Evolutionary conservation across 2,888 invertebrate genomes (phyloP), one percentile per base, ranked within the genome.

Genomic region (Morinoia aosen): DNA sequence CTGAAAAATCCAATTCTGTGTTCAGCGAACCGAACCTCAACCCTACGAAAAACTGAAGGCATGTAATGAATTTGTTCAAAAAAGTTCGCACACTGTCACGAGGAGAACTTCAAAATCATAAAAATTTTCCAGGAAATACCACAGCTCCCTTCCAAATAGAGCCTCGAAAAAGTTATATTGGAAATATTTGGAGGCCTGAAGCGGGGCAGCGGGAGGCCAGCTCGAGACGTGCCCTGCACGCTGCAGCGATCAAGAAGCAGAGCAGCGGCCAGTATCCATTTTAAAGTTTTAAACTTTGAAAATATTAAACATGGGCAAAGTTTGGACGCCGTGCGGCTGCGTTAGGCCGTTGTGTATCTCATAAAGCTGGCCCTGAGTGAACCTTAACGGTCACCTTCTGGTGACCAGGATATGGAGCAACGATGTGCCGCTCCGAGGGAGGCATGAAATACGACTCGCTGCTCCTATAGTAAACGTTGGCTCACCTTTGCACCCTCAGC

Each of bases 261-360:
- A 76, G 76, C 76, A 76, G 76, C 76, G 33, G 76, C 76, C 33
- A 33, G 90, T 10, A 39, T 90, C 90, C 90, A 12, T 90, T 90
- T 40, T 48, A 40, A 90, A 39, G 40, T 40, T 48, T 90, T 48
- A 90, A 90, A 90, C 90, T 90, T 90, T 48, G 90, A 90, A 90
- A 90, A 90, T 90, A 40, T 48, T 48, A 90, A 90, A 90, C 90
- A 90, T 90, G 90, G 90, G 40, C 14, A 33, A 90, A 90, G 90
- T 90, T 90, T 39, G 48, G 90, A 39, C 19, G 48, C 16, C 40
- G 90, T 25, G 76, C 76, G 19, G 76, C 76, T 76, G 76, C 33
- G 76, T 76, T 76, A 76, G 25, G 76, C 76, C 76, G 76, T 76
- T 76, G 76, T 76, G 76, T 76, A 76, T 76, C 76, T 76, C 76